Evolutionary conservation across 1,140 invertebrate genomes (phyloP).

Genomic region (Drosophila bocki): DNA sequence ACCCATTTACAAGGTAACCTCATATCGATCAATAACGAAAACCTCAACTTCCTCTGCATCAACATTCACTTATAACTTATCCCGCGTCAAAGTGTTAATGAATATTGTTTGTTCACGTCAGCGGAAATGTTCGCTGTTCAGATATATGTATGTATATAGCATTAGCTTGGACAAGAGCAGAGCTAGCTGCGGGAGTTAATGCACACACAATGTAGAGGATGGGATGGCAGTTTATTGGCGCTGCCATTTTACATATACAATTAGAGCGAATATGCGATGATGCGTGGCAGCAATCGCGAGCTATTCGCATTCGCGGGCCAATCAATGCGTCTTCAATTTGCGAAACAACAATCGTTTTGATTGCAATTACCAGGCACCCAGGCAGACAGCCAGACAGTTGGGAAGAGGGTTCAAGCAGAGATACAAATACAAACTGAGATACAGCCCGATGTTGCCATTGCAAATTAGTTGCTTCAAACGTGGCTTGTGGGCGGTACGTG

Average conservation of each 20-base stretch:
- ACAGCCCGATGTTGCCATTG: constrained; percentile 34
- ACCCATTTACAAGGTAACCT: background rate
- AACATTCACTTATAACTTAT: constrained; percentile 10
- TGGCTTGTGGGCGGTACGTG: constrained; percentile 59
- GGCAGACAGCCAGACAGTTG: constrained; percentile 2
- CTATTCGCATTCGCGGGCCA: constrained; percentile 27
- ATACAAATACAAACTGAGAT: constrained; percentile 26
- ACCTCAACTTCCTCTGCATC: background rate
- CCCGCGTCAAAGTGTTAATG: constrained; percentile 49
- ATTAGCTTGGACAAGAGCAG: constrained; percentile 6
- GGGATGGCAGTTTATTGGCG: constrained; percentile 26
- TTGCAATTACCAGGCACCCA: constrained; percentile 63
- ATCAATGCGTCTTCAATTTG: constrained; percentile 63
- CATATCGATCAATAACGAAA: background rate
- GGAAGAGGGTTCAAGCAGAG: constrained; percentile 1
- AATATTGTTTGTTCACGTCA: constrained; percentile 39
- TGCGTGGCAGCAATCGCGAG: constrained; percentile 34
- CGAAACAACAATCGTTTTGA: constrained; percentile 69
- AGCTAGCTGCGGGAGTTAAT: constrained; percentile 15
- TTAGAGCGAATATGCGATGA: constrained; percentile 49
- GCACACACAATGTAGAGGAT: constrained; percentile 17
- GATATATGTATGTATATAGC: constrained; percentile 13
- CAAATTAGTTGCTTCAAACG: constrained; percentile 30
- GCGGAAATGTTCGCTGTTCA: constrained; percentile 36
- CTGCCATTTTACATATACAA: constrained; percentile 54